Evolutionary conservation across 1,140 invertebrate species (phyloP).

Genomic region (Heliothis virescens): DNA sequence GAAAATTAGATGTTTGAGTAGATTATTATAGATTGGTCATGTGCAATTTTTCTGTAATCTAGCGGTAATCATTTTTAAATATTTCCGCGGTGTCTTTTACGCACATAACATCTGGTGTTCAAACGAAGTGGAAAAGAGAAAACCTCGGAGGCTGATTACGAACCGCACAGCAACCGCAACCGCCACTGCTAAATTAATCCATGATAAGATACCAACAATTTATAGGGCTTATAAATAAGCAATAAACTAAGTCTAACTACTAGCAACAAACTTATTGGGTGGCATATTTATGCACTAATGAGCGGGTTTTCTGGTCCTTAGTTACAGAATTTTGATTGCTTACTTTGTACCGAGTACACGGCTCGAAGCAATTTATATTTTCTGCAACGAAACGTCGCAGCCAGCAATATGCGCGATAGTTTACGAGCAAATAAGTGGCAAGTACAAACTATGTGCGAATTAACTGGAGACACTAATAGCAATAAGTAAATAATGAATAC

Average conservation of each 20-base stretch:
- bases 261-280: constrained; percentile 32
- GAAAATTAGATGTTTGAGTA: constrained; percentile 11
- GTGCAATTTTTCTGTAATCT: constrained; percentile 35
- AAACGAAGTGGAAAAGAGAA: constrained; percentile 20
- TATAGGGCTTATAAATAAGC: constrained; percentile 41
- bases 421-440: neutral
- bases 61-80: constrained; percentile 25
- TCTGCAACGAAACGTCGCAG: neutral
- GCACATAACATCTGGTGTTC: constrained; percentile 17
- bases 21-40: constrained; percentile 39
- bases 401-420: neutral
- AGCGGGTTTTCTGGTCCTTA: constrained; percentile 27
- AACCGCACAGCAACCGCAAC: constrained; percentile 16
- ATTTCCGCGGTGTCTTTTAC: constrained; percentile 19
- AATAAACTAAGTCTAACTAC: constrained; percentile 32
- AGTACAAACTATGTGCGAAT: neutral
- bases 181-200: constrained; percentile 41
- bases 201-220: constrained; percentile 46
- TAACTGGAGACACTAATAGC: neutral
- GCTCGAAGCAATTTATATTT: neutral
- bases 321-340: constrained; percentile 33
- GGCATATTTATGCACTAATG: constrained; percentile 51
- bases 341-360: constrained; percentile 24
- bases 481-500: neutral
- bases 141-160: constrained; percentile 28